phyloP scores from a whole-genome alignment of 2,888 invertebrate genomes.

The Heliconius charithonia region DNA sequence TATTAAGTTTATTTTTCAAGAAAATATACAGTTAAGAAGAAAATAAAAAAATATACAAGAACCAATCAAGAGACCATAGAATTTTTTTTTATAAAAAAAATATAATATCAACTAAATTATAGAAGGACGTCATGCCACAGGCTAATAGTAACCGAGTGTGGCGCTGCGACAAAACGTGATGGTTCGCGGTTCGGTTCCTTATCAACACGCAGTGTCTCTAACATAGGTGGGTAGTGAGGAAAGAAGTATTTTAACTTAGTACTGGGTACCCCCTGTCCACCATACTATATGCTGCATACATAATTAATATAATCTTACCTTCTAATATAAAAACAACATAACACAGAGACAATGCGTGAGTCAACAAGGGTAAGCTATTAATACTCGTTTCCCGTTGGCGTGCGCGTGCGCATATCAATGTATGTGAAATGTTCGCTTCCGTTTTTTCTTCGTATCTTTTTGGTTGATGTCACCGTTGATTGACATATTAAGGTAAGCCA shows the following conservation, averaged over 20 bases:
- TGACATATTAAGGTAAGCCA: conserved; percentile 19
- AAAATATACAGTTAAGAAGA: too few species aligned
- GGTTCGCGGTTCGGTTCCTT: too few species aligned
- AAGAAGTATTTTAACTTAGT: not conserved
- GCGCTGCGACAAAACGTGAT: too few species aligned
- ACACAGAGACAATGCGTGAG: conserved; percentile 40
- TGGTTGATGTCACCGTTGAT: conserved; percentile 27
- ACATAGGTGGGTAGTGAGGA: too few species aligned
- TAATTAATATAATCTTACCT: not conserved
- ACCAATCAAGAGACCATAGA: too few species aligned
- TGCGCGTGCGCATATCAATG: conserved; percentile 61
- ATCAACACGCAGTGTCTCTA: too few species aligned
- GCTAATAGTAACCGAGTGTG: too few species aligned
- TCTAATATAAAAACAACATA: conserved; percentile 2
- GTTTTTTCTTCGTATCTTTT: conserved; percentile 29
- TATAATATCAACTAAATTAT: too few species aligned
- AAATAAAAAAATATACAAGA: too few species aligned
- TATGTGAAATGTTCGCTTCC: conserved; percentile 40
- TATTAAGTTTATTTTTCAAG: too few species aligned
- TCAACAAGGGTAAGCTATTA: conserved; percentile 48
- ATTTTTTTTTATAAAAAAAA: too few species aligned
- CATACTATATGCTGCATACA: not conserved
- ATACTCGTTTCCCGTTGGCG: conserved; percentile 49
- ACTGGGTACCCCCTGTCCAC: not conserved
- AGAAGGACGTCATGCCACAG: too few species aligned